phyloP scores from a whole-genome alignment of 2,888 invertebrate species.

The Calliopum simillimum region DNA sequence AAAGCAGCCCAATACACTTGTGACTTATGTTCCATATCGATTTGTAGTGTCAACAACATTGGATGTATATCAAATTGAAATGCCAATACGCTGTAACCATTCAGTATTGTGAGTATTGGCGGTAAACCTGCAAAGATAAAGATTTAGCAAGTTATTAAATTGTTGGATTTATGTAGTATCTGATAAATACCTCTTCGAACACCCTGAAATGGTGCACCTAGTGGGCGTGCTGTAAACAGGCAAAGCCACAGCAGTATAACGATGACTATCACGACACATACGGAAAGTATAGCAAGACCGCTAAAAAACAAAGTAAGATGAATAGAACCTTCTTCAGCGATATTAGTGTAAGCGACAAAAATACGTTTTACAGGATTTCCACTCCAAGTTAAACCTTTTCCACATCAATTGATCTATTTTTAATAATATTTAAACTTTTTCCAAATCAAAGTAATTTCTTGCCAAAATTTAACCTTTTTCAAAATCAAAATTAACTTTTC shows the following conservation, averaged over 20 bases:
- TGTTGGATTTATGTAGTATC: neutral
- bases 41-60: slow-evolving; percentile 87
- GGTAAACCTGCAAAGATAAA: slow-evolving; percentile 64
- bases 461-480: too few species aligned
- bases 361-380: too few species aligned
- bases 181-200: slow-evolving; percentile 54
- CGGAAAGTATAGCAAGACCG: slow-evolving; percentile 73
- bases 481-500: too few species aligned
- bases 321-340: too few species aligned
- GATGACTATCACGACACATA: slow-evolving; percentile 73
- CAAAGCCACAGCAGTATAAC: slow-evolving; percentile 77
- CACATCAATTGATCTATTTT: too few species aligned
- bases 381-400: too few species aligned
- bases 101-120: slow-evolving; percentile 69
- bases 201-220: slow-evolving; percentile 65
- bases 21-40: slow-evolving; percentile 86
- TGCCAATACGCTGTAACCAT: slow-evolving; percentile 76
- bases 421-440: too few species aligned
- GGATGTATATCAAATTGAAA: slow-evolving; percentile 88
- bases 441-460: too few species aligned
- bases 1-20: slow-evolving; percentile 80
- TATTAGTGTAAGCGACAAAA: neutral
- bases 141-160: neutral
- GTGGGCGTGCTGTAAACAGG: slow-evolving; percentile 67
- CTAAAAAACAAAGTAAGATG: slow-evolving; percentile 44